phyloP scores from a whole-genome alignment of 2,888 invertebrate genomes.

The Eupithecia vulgata region DNA sequence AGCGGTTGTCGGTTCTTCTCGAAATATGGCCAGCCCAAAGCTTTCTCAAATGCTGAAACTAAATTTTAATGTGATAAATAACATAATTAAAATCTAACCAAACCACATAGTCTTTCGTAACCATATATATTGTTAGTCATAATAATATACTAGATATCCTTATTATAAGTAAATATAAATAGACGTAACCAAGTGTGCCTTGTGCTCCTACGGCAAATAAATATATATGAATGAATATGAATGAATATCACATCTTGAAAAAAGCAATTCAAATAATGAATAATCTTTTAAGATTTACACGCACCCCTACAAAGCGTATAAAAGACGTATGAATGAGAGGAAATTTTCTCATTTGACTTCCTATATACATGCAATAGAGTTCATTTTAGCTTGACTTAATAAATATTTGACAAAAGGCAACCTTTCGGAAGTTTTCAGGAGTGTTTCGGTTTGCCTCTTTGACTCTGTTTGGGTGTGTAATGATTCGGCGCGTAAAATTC shows the following conservation, averaged over 20 bases:
- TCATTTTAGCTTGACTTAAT: not conserved
- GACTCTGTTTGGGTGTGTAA: conserved; percentile 82
- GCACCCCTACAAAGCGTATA: not conserved
- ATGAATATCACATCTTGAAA: too few relatives aligned
- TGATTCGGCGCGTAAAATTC: conserved; percentile 81
- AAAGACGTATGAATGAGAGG: not conserved
- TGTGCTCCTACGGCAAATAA: too few relatives aligned
- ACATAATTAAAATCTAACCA: not conserved
- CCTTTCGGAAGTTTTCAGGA: conserved; percentile 77
- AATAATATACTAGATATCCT: too few relatives aligned
- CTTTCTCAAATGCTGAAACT: not conserved
- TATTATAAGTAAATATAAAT: too few relatives aligned
- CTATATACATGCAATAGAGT: not conserved
- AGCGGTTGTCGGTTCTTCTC: too few relatives aligned
- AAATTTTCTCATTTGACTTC: not conserved
- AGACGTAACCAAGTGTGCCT: too few relatives aligned
- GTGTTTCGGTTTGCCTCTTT: conserved; percentile 82
- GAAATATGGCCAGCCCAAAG: too few relatives aligned
- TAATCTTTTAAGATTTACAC: not conserved
- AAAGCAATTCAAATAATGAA: not conserved
- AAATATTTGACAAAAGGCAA: conserved; percentile 24
- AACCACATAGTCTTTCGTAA: not conserved
- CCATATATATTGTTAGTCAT: too few relatives aligned
- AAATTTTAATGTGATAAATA: not conserved
- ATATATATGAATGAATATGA: too few relatives aligned